Evolutionary conservation across 53 echinoderm and acorn worm species (phyloP).

Genomic region (Holothuria scabra): DNA sequence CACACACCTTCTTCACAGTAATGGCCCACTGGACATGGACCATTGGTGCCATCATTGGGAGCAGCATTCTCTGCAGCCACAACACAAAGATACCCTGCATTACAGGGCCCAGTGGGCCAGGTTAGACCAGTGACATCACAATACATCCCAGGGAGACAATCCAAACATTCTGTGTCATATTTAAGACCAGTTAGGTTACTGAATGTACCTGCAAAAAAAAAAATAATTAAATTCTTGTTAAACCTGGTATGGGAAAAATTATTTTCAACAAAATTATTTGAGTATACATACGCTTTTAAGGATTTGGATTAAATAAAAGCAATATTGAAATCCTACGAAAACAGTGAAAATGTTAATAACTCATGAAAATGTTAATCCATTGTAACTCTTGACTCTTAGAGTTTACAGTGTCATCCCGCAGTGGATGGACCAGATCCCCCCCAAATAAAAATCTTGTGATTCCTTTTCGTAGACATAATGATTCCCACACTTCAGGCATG

Average conservation of each 20-base stretch:
- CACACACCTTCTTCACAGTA: conserved; percentile 87
- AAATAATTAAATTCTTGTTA: not conserved
- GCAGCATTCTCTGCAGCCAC: conserved; percentile 70
- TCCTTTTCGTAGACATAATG: too few species aligned
- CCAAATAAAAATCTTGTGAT: too few species aligned
- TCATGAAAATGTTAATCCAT: too few species aligned
- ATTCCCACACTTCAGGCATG: too few species aligned
- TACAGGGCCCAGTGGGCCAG: conserved; percentile 87
- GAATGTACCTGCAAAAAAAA: conserved; percentile 73
- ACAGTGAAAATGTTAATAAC: too few species aligned
- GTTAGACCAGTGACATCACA: conserved; percentile 82
- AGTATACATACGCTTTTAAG: too few species aligned
- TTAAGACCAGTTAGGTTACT: conserved; percentile 66
- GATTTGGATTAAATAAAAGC: too few species aligned
- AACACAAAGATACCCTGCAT: conserved; percentile 83
- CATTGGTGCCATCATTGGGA: conserved; percentile 78
- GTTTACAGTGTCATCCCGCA: too few species aligned
- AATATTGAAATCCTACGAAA: too few species aligned
- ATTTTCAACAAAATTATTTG: not conserved
- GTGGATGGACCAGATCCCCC: too few species aligned
- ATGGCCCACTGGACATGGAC: conserved; percentile 77
- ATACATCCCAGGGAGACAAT: conserved; percentile 88
- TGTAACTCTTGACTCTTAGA: too few species aligned
- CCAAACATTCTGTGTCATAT: conserved; percentile 65
- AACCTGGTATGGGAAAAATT: not conserved